phyloP scores from a whole-genome alignment of 2,888 invertebrate genomes.

The Tetragonisca angustula region DNA sequence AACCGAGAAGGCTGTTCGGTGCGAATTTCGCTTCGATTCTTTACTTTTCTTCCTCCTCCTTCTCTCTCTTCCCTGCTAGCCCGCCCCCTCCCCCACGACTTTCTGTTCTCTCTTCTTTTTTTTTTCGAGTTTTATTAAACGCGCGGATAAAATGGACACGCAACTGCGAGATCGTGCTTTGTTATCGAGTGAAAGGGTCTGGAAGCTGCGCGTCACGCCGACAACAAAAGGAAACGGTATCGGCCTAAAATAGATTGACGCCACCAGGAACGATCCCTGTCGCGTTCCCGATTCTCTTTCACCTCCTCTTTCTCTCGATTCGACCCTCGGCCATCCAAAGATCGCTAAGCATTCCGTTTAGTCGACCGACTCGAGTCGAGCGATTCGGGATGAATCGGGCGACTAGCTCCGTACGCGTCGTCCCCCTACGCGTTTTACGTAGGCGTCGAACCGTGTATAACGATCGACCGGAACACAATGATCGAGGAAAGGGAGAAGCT shows the following conservation, averaged over 20 bases:
- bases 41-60: neutral
- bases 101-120: neutral
- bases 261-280: conserved; percentile 27
- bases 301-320: conserved; percentile 26
- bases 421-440: conserved; percentile 68
- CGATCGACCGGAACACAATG: conserved; percentile 74
- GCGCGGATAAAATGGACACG: conserved; percentile 54
- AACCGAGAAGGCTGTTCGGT: conserved; percentile 15
- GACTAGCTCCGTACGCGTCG: conserved; percentile 44
- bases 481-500: conserved; percentile 57
- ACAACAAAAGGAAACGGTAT: conserved; percentile 56
- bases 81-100: neutral
- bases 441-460: conserved; percentile 81
- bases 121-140: conserved; percentile 20
- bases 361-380: conserved; percentile 68
- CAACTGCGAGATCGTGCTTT: conserved; percentile 42
- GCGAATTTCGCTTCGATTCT: neutral
- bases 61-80: no score
- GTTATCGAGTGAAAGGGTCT: conserved; percentile 41
- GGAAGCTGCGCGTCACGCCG: conserved; percentile 34
- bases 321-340: conserved; percentile 45
- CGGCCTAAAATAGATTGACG: conserved; percentile 39
- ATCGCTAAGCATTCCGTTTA: conserved; percentile 73
- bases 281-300: conserved; percentile 33
- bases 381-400: conserved; percentile 67